Evolutionary conservation across 2,888 invertebrate genomes (phyloP).

Genomic region (Tachina lurida): DNA sequence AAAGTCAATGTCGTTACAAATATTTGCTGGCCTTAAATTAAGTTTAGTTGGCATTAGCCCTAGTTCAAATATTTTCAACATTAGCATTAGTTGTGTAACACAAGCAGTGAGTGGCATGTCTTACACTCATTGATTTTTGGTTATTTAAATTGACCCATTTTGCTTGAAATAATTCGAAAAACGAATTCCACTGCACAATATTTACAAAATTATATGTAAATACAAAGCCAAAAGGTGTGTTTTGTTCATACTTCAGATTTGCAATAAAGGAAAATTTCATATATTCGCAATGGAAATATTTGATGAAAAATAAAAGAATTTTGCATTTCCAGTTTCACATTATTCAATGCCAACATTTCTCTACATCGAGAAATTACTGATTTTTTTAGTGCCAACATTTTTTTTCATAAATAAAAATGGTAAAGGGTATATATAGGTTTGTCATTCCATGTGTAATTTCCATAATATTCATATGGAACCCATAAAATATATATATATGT

Average conservation of each 20-base stretch:
- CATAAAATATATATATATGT: no score
- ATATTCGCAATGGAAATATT: background rate
- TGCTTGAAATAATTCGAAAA: conserved; percentile 40
- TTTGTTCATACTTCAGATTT: no score
- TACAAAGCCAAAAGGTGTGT: background rate
- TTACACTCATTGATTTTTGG: conserved; percentile 50
- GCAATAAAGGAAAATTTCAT: background rate
- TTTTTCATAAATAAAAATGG: no score
- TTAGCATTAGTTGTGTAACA: background rate
- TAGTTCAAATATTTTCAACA: conserved; percentile 20
- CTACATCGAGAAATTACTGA: no score
- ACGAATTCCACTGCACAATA: conserved; percentile 16
- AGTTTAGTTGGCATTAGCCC: conserved; percentile 19
- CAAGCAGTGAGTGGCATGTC: conserved; percentile 1
- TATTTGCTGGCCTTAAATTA: conserved; percentile 42
- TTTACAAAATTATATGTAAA: conserved; percentile 21
- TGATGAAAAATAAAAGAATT: no score
- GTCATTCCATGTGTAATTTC: no score
- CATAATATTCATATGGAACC: no score
- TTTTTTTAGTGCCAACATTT: no score
- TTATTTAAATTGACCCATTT: conserved; percentile 59
- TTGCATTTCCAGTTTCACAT: no score
- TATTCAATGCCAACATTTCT: no score
- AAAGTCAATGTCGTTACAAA: conserved; percentile 55
- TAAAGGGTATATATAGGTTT: no score